Conservation (phyloP, 2,797 vertebrate species). For the Girardinus metallicus region DNA sequence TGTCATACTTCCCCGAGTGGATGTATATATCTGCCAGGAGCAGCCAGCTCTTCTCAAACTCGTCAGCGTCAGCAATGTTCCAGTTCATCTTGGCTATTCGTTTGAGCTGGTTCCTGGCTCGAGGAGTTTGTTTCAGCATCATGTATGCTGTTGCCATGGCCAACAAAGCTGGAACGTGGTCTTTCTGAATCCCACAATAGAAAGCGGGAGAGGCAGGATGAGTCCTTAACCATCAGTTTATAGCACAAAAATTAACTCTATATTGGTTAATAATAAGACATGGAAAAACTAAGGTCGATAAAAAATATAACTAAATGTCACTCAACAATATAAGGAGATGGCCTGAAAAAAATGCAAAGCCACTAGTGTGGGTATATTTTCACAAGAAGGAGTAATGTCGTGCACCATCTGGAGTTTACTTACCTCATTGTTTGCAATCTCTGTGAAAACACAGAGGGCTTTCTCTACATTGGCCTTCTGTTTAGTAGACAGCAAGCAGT, state of each 20-base stretch:
- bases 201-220: slow-evolving; percentile 34
- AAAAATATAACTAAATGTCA: neutral
- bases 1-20: slow-evolving; percentile 95
- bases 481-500: slow-evolving; percentile 93
- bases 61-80: slow-evolving; percentile 93
- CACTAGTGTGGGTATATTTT: slow-evolving; percentile 39
- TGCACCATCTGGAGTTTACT: slow-evolving; percentile 62
- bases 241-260: neutral
- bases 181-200: slow-evolving; percentile 82
- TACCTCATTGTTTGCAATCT: slow-evolving; percentile 93
- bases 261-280: neutral
- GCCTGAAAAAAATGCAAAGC: slow-evolving; percentile 22
- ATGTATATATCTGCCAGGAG: slow-evolving; percentile 98
- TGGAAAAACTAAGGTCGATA: neutral
- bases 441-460: slow-evolving; percentile 90
- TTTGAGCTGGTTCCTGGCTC: slow-evolving; percentile 95
- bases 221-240: neutral
- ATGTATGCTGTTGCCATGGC: slow-evolving; percentile 97
- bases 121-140: slow-evolving; percentile 96
- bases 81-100: slow-evolving; percentile 96
- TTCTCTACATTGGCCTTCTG: slow-evolving; percentile 92
- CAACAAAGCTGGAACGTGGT: slow-evolving; percentile 92
- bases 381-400: slow-evolving; percentile 37
- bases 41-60: slow-evolving; percentile 98
- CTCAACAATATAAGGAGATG: neutral